Conservation (phyloP, 2,113 vertebrate species). For the Syngnathus floridae region DNA sequence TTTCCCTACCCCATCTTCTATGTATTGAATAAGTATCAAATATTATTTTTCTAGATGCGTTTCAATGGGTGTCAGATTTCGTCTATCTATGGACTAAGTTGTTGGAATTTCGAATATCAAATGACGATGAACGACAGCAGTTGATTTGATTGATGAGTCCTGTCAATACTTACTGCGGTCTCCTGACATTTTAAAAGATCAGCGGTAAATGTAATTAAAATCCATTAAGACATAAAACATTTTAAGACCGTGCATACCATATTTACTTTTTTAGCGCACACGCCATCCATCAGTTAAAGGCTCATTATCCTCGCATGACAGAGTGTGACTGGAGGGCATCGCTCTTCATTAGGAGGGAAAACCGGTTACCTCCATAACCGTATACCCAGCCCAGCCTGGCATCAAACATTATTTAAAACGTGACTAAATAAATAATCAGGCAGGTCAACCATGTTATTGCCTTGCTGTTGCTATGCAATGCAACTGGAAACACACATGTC, state of each 20-base stretch:
- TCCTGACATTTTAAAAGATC: not conserved
- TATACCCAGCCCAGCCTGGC: not conserved
- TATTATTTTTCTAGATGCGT: no score
- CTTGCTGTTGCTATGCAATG: not conserved
- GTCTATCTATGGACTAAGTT: not conserved
- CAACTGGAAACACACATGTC: constrained; percentile 21
- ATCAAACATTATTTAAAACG: not conserved
- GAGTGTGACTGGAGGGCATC: not conserved
- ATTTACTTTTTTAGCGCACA: not conserved
- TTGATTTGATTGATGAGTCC: not conserved
- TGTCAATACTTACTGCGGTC: not conserved
- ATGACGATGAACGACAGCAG: not conserved
- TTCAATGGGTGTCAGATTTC: no score
- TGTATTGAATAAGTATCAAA: no score
- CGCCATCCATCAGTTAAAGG: no score
- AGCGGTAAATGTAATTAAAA: not conserved
- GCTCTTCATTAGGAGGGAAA: not conserved
- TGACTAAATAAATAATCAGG: not conserved
- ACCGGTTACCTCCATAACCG: not conserved
- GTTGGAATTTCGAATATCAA: not conserved
- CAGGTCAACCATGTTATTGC: not conserved
- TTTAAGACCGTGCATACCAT: no score
- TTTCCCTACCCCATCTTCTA: no score
- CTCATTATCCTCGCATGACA: not conserved
- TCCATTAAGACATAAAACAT: no score